A percentile compares a stretch with the other conserved stretches of the same genome.
These are phyloP conservation scores for Colletes gigas DNA, from an alignment of 1,140 invertebrate species.

Conservation along the genomic window DNA sequence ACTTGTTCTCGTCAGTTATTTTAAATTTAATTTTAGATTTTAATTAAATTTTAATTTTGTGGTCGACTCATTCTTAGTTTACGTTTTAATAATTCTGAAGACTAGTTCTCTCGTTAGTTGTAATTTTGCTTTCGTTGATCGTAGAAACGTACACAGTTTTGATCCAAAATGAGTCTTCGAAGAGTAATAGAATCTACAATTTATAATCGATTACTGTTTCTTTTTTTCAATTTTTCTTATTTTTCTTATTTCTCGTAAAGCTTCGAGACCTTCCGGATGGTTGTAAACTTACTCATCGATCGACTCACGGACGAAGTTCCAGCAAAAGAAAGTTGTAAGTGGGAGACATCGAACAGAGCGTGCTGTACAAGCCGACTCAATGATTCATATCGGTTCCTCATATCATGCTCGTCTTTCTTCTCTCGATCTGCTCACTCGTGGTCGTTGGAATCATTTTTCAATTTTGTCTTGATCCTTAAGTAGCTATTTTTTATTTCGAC, in stretches of 20 bases:
- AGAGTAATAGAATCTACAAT: too few relatives aligned
- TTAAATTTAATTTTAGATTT: too few relatives aligned
- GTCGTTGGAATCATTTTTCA: not conserved
- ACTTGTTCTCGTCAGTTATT: too few relatives aligned
- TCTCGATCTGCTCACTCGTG: not conserved
- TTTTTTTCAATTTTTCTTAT: not conserved
- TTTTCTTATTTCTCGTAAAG: not conserved
- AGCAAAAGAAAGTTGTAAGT: conserved; percentile 53
- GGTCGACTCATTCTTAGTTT: too few relatives aligned
- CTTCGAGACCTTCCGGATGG: conserved; percentile 43
- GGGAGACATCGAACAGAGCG: conserved; percentile 49
- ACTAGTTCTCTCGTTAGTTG: too few relatives aligned
- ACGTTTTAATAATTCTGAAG: too few relatives aligned
- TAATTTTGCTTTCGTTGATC: too few relatives aligned
- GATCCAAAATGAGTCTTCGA: too few relatives aligned
- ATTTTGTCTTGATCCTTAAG: not conserved
- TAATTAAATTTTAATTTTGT: too few relatives aligned
- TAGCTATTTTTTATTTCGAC: too few relatives aligned
- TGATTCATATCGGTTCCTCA: conserved; percentile 29
- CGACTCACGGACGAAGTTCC: conserved; percentile 32
- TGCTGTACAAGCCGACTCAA: conserved; percentile 26
- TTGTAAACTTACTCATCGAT: conserved; percentile 54
- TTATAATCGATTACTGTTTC: not conserved
- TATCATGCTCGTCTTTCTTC: not conserved
- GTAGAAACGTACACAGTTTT: too few relatives aligned